Evolutionary conservation across 2,113 vertebrate genomes (phyloP).

Genomic region (Actenoides lindsayi): DNA sequence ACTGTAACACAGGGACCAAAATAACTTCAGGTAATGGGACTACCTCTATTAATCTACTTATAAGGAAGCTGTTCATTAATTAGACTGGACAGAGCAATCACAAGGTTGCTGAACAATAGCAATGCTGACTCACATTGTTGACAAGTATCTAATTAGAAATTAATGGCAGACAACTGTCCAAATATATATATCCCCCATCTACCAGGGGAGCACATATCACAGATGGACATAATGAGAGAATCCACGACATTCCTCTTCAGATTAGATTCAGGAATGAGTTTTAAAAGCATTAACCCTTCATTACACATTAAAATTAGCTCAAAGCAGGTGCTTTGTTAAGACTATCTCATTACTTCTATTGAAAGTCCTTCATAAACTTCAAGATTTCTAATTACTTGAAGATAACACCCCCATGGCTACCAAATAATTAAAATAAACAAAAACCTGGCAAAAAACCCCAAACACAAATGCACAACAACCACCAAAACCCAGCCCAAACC

Average conservation of each 20-base stretch:
- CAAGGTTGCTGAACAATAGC: conserved; percentile 42
- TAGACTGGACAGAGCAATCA: conserved; percentile 67
- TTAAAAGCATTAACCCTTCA: background rate
- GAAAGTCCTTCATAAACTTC: background rate
- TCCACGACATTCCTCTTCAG: background rate
- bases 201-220: background rate
- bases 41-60: conserved; percentile 72
- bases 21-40: conserved; percentile 72
- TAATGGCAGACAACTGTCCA: conserved; percentile 44
- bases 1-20: conserved; percentile 46
- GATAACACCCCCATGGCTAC: accelerated
- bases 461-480: background rate
- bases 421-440: background rate
- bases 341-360: background rate
- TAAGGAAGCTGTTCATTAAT: conserved; percentile 69
- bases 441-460: background rate
- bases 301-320: background rate
- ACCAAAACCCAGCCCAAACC: background rate
- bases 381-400: background rate
- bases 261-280: background rate
- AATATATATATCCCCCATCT: background rate
- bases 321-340: background rate
- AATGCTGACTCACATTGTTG: conserved; percentile 28
- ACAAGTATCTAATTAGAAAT: conserved; percentile 66
- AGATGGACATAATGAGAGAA: background rate